Percentiles rank a stretch among this genome's conserved stretches.
Conservation (phyloP, 2,888 invertebrate species). For the Pomacea canaliculata region DNA sequence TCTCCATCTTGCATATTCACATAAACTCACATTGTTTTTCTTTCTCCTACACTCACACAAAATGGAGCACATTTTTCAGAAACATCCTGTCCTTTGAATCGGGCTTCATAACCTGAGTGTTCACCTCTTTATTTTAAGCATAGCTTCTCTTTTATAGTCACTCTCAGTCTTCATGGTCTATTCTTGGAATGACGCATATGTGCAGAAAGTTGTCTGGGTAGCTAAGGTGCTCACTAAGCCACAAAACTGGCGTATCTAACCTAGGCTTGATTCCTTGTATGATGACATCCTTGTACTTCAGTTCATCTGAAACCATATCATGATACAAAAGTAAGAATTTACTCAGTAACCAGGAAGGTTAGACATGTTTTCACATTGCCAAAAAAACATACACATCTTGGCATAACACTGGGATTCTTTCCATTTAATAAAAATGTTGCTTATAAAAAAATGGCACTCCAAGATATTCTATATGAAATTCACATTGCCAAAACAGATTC, state of each 20-base stretch:
- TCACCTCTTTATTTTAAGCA: not conserved
- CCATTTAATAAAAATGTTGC: no score
- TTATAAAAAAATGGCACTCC: no score
- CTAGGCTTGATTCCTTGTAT: slow-evolving; percentile 93
- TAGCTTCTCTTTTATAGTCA: not conserved
- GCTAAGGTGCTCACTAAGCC: slow-evolving; percentile 97
- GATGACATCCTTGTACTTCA: slow-evolving; percentile 68
- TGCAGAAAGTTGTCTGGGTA: slow-evolving; percentile 99
- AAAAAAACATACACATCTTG: not conserved
- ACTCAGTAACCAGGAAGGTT: not conserved
- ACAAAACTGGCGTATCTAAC: slow-evolving; percentile 89
- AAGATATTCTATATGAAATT: no score
- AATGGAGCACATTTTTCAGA: not conserved
- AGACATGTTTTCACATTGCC: not conserved
- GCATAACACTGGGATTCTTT: no score
- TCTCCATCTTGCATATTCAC: no score
- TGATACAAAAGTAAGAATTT: not conserved
- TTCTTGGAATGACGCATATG: slow-evolving; percentile 71
- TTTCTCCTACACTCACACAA: not conserved
- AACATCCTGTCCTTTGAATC: not conserved
- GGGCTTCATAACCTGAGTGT: not conserved
- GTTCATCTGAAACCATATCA: slow-evolving; percentile 26
- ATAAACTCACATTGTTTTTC: no score
- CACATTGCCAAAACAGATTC: no score
- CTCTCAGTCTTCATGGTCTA: slow-evolving; percentile 29